Conservation (phyloP, 2,797 vertebrate genomes). For the Micromesistius poutassou region DNA sequence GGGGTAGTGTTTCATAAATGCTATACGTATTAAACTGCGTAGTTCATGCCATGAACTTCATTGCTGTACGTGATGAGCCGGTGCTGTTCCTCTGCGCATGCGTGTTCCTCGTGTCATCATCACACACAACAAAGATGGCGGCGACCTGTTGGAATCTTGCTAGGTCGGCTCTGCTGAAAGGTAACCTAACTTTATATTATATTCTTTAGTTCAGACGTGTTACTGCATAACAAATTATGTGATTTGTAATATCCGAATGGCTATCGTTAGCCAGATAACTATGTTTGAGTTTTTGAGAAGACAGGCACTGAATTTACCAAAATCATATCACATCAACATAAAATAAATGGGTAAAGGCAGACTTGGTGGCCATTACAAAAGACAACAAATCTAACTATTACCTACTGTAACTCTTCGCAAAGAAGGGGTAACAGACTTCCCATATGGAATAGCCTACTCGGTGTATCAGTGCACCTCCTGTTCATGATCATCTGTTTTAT, state of each 20-base stretch:
- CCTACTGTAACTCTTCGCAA: no score
- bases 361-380: no score
- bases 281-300: background rate
- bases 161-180: conserved; percentile 48
- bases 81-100: conserved; percentile 46
- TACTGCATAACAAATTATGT: background rate
- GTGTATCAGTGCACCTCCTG: no score
- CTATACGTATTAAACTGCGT: no score
- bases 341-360: no score
- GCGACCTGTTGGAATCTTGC: conserved; percentile 38
- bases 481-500: no score
- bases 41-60: no score
- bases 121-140: conserved; percentile 68
- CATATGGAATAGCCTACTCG: no score
- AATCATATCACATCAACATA: background rate
- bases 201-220: background rate
- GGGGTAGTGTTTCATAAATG: no score
- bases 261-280: background rate
- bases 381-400: no score
- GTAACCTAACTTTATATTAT: conserved; percentile 44
- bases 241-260: background rate
- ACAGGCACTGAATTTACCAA: background rate
- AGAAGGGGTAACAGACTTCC: no score
- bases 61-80: no score
- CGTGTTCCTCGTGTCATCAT: accelerated